Evolutionary conservation across 2,113 vertebrate genomes (phyloP).

Genomic region (Psittacula cyanocephala): DNA sequence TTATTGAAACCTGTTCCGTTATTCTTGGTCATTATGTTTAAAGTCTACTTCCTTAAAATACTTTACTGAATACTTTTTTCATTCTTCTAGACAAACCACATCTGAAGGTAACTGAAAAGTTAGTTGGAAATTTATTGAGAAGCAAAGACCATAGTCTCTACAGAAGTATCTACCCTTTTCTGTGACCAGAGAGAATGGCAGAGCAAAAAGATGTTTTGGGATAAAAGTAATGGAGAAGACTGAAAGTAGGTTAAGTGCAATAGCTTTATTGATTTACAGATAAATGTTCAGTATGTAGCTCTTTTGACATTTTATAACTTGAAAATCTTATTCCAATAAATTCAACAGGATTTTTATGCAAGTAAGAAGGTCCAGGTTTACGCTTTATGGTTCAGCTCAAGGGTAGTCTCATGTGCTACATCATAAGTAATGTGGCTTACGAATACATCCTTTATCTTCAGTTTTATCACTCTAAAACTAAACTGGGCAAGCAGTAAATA

Average conservation of each 20-base stretch:
- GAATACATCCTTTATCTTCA: background rate
- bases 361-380: background rate
- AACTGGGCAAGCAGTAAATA: background rate
- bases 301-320: background rate
- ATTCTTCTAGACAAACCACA: conserved; percentile 38
- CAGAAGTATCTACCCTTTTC: background rate
- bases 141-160: background rate
- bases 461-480: background rate
- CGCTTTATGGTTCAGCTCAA: background rate
- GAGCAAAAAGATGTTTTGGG: background rate
- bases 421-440: background rate
- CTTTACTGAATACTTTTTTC: conserved; percentile 31
- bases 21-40: background rate
- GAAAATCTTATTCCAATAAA: background rate
- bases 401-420: background rate
- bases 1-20: conserved; percentile 17
- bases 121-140: conserved; percentile 21
- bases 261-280: background rate
- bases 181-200: background rate
- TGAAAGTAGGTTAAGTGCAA: background rate
- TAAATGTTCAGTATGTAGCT: background rate
- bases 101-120: conserved; percentile 9
- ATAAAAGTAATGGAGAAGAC: background rate
- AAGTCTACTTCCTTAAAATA: conserved; percentile 43
- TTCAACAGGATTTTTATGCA: background rate